Base-by-base conservation (phyloP, 2,888 invertebrate species). In the Rapana venosa region DNA sequence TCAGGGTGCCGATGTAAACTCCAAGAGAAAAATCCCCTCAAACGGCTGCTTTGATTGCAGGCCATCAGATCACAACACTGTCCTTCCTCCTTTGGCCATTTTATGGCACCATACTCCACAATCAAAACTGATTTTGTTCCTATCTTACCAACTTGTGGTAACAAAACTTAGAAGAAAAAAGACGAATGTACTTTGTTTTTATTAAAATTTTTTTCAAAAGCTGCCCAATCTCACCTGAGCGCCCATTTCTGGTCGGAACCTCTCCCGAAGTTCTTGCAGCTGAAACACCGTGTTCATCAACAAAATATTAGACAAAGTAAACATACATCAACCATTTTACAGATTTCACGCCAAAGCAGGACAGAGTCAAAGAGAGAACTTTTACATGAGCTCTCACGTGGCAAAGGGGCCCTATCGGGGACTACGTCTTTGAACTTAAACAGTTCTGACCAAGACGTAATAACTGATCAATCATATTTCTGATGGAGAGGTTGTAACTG, bases 221-320 rank as follows among this genome's bases (percentile, higher is more conserved):
- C n/a, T 30, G 36, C 13, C 47, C 47, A n/a, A 84, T n/a, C n/a
- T 47, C 66, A 74, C 87, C 47, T 87, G 47, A 13, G 35, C 35
- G 22, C 47, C 74, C 47, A 70, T n/a, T 8, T 87, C 66, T 66
- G 74, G 87, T 30, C 74, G 70, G 74, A 77, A 35, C 8, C 32
- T 74, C 47, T 77, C 74, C 20, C 87, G 70, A 2, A 87, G n/a
- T 74, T 87, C 87, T 47, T 87, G 87, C 17, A 87, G 87, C 87
- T 87, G 74, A 87, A 87, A 87, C 70, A 74, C 4, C 35, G 61
- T n/a, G 22, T 5, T 6, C 58, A 61, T 26, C 22, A 83, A 47
- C 20, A 83, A 32, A 79, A 79, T 6, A 77, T 26, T 15, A 26
- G n/a, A 26, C 11, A 77, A 26, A 77, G 30, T 5, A n/a, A 15